Evolutionary conservation across 2,113 vertebrate species (phyloP), one percentile per base, ranked within the genome.

Genomic region (Aleadryas rufinucha): DNA sequence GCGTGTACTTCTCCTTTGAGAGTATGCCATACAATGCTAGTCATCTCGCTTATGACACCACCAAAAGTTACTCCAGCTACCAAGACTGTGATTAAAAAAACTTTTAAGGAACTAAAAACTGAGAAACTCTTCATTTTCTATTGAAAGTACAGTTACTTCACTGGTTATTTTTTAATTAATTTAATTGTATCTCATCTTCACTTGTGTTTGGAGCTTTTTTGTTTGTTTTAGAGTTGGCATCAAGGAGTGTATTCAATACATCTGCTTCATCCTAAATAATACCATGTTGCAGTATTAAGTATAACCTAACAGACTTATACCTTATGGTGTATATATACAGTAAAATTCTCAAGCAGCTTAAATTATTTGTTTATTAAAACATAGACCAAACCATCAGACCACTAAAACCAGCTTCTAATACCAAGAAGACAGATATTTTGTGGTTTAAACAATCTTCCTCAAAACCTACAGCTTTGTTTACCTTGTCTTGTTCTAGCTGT

Each of bases 401-500:
- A 93, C 76, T 52, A 61, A 92, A 81, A 97, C n/a, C 41, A 89
- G 75, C n/a, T 94, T 69, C n/a, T 90, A 91, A 82, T 52, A 93
- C 14, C 63, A 68, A 71, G 24, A 82, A 85, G 69, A 16, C 37
- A 90, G 16, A 33, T 31, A 64, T 12, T 53, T 59, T 49, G 7
- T 93, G 37, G 65, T 94, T 75, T 82, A 85, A 93, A 44, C 41
- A 56, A 42, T 44, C 61, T 45, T 82, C 59, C 89, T 54, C 57
- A 75, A 70, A 90, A 94, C 30, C 26, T 27, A 74, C 21, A 86
- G 74, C 65, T 84, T 79, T 94, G 30, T 80, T 98, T 98, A 99
- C 99, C 99, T 99, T 99, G 98, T 99, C 99, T 98, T 99, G 99
- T 96, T 99, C 99, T 96, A 99, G 98, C 95, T 99, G 99, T 90